Conservation (phyloP, 2,888 invertebrate species). For the Phortica magna region DNA sequence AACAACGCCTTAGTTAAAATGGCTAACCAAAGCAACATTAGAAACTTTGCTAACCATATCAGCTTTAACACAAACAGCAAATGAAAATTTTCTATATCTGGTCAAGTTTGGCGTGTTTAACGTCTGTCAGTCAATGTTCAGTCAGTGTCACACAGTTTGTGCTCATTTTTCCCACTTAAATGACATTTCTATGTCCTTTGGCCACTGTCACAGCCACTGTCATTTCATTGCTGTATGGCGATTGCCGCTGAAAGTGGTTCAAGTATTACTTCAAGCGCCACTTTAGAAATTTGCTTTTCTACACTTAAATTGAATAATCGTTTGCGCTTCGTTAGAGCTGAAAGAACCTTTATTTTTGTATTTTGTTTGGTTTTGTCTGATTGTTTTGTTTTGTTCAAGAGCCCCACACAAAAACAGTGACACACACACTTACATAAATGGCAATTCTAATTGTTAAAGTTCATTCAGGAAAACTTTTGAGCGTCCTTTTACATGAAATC, state of each 20-base stretch:
- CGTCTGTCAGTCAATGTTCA: conserved; percentile 48
- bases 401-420: not conserved
- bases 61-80: too few relatives aligned
- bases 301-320: conserved; percentile 68
- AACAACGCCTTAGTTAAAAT: too few relatives aligned
- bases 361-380: conserved; percentile 14
- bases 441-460: conserved; percentile 11
- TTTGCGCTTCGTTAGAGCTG: conserved; percentile 64
- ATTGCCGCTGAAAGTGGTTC: not conserved
- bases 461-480: not conserved
- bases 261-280: conserved; percentile 4
- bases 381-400: conserved; percentile 2
- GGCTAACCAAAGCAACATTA: too few relatives aligned
- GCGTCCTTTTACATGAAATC: not conserved
- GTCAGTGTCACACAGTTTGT: conserved; percentile 60
- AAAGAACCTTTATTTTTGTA: conserved; percentile 59
- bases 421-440: not conserved
- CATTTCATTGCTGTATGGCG: conserved; percentile 3
- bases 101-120: conserved; percentile 54
- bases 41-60: too few relatives aligned
- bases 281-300: not conserved
- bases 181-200: conserved; percentile 30
- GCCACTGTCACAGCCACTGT: not conserved
- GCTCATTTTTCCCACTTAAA: conserved; percentile 26
- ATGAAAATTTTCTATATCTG: not conserved